Base-by-base conservation (phyloP, 2,113 vertebrate species). In the Pteropus alecto region DNA sequence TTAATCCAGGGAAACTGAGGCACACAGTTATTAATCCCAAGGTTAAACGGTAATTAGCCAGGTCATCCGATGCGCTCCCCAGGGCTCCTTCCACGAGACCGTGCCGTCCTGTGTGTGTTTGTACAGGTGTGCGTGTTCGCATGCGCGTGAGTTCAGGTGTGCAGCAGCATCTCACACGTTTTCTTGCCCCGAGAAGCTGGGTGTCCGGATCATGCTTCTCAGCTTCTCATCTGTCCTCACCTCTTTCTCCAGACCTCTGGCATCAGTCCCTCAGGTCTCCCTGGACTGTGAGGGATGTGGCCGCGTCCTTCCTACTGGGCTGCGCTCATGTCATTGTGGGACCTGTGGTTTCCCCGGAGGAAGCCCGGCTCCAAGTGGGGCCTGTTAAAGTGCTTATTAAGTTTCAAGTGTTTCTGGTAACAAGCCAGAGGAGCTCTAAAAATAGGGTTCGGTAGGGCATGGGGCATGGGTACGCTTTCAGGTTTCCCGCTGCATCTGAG, bases 391-490 rank as follows among this genome's bases (percentile, higher is more conserved):
- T 90, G 51, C 96, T 96, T 97, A 93, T 79, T 96, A 83, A 86
- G 94, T 98, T 96, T 97, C 97, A 95, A 98, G 97, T 97, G 94
- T 74, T 93, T 97, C 61, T 97, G 98, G 96, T 88, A 79, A 87
- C 51, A 73, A 93, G 95, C 97, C 95, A 97, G 96, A 83, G 94
- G 78, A 65, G 35, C 86, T 97, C 97, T 98, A 98, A 98, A 98
- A 98, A 98, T 98, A 98, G 96, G 65, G 71, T 71, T 92, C 91
- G 89, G 73, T 43, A 51, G 71, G 86, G 74, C 96, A 46, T 0
- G 16, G 89, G 94, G 70, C 61, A 22, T 0, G 83, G 97, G 86
- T 83, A 48, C 68, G 24, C 83, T n/a, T 92, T 94, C 97, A 95
- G 97, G 89, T 65, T 90, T 94, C 76, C 67, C 16, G 82, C 67